These are phyloP conservation scores for Garrulus glandarius DNA, from an alignment of 2,797 vertebrate genomes.

Conservation along the genomic window DNA sequence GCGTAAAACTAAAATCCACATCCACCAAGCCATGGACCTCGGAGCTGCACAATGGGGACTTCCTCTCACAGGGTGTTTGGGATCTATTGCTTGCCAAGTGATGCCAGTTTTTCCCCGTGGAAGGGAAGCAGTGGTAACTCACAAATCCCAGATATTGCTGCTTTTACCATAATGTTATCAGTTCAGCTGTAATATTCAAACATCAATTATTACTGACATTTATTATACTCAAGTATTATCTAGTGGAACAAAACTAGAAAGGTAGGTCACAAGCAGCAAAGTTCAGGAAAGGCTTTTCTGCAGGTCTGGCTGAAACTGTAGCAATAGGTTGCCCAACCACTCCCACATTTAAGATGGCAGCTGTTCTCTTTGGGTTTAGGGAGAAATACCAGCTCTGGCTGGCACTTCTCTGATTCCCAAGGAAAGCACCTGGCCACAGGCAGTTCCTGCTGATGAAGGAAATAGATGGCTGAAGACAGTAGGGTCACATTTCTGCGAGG, in stretches of 20 bases:
- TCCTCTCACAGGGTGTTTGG: background rate
- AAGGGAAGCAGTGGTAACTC: background rate
- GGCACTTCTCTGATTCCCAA: background rate
- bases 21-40: background rate
- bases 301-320: background rate
- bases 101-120: background rate
- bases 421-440: background rate
- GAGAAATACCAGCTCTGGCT: background rate
- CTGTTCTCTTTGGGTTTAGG: background rate
- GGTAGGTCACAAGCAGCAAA: background rate
- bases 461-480: background rate
- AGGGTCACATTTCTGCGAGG: background rate
- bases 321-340: background rate
- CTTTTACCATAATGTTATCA: background rate
- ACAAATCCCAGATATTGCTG: background rate
- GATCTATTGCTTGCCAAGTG: background rate
- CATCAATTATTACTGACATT: background rate
- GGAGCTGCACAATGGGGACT: background rate
- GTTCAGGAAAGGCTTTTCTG: background rate
- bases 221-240: background rate
- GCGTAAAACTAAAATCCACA: background rate
- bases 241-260: background rate
- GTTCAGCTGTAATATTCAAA: background rate
- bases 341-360: background rate
- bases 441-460: background rate